Base-by-base conservation (phyloP, 2,113 vertebrate species). In the Clupea harengus region DNA sequence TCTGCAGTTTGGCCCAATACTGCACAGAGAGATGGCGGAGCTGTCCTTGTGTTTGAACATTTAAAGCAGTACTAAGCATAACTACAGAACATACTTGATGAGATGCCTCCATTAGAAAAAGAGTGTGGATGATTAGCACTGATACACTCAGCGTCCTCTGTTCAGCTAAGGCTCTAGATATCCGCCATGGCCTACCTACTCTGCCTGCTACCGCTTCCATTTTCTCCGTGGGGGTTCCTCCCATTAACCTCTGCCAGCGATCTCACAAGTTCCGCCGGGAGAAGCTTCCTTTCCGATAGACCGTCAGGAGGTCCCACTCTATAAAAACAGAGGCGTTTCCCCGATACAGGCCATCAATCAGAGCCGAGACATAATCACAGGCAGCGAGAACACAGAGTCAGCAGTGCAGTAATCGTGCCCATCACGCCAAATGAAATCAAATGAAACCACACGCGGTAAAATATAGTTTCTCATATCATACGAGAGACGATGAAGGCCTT, bases 401-500 rank as follows among this genome's bases (percentile, higher is more conserved):
- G 72, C 32, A 17, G 28, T 18, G 32, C 4, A 1, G 28, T 44
- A 78, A 78, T 78, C 72, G 17, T 32, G 10, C 2, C 72, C 72
- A 78, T 78, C 72, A 78, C 3, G 28, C 72, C 72, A 32, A 32
- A 78, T 78, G 72, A 78, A 78, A 39, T 78, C 25, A 78, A 78
- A 78, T 78, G 39, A 78, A 78, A 17, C 13, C 28, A 44, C 25
- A 39, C 64, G 3, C 8, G 11, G 25, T 78, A 32, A 67, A 67
- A 67, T 28, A 67, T 67, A 2, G 25, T 13, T 39, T 32, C 67
- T 75, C 67, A 13, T 75, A 39, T 32, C 11, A 11, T 28, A 39
- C 1, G 67, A 32, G 10, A 75, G 67, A 32, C 2, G 25, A 28
- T 4, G 28, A 15, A 28, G 25, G 72, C 4, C 10, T 0, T 3